Evolutionary conservation across 2,797 vertebrate species (phyloP), one percentile per base, ranked within the genome.

Genomic region (Adrianichthys oophorus): DNA sequence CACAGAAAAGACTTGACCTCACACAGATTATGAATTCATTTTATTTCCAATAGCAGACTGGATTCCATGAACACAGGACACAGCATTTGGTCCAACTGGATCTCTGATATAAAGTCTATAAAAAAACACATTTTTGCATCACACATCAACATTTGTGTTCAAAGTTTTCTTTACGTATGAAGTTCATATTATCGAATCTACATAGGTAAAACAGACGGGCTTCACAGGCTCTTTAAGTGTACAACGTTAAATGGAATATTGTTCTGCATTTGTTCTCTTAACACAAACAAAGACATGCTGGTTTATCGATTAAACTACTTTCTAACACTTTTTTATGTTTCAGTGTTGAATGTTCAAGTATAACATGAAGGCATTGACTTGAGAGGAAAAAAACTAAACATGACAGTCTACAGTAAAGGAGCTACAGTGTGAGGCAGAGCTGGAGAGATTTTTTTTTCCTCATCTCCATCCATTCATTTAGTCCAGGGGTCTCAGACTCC

Each of bases 341-440:
- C 83, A 86, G 79, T 85, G 84, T 65, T 82, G 56, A 53, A 46
- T 58, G 65, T 87, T 89, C 86, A 86, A 87, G 85, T 89, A 86
- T 45, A 48, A 82, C 59, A 78, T 75, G 65, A 86, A 85, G 77
- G 82, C 85, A 76, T 84, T 62, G 67, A 70, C 76, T 53, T 48
- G 55, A 62, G 45, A 70, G 46, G 57, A 75, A 42, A 45, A 60
- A 66, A 60, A 62, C n/a, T 52, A 2, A 29, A 21, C 10, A 47
- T 41, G 62, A 72, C 0, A 67, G 68, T 78, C 76, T 68, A 82
- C 65, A 70, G 56, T 78, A 66, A 80, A 68, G 51, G 70, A 74
- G 72, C 55, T 79, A 85, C 69, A 76, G 60, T 79, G 60, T 81
- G 71, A 65, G 50, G 53, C 32, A 26, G 21, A 71, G 15, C 44